Base-by-base conservation (phyloP, 2,113 vertebrate species). In the Apteryx mantelli region DNA sequence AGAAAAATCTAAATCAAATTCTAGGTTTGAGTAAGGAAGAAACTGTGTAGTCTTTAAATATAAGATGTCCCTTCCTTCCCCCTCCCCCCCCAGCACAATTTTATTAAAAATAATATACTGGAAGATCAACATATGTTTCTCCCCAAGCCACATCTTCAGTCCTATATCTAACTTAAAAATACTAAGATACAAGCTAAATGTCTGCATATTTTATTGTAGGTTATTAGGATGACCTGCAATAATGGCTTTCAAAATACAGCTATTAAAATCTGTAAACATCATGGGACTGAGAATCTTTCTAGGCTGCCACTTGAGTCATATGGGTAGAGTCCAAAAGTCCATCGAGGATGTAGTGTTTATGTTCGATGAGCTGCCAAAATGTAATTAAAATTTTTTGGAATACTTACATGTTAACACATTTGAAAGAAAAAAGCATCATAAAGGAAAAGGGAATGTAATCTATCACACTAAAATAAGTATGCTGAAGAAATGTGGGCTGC, bases 361-460 rank as follows among this genome's bases (percentile, higher is more conserved):
- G 61, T 96, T 82, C 1, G 0, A 91, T 82, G 66, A 93, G 42
- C 52, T 96, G 93, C 82, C 91, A 97, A 96, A 96, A 96, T 34
- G 50, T 88, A 97, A 97, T 95, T 96, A 93, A 81, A 60, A 30
- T 53, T 97, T 93, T 95, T 95, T 0, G 12, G 16, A 94, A 94
- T 89, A 92, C 69, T 86, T 94, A 53, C 34, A 63, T 75, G 63
- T 83, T 97, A 96, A 17, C 66, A 83, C 22, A 88, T 95, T 90
- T 88, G 73, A 82, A 87, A n/a, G 42, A 95, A 95, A 92, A 75
- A 74, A 86, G 4, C 22, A 75, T 68, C 52, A 73, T 91, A 93
- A 95, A 93, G n/a, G n/a, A 89, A 95, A 92, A 93, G 12, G 2
- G 66, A 89, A 95, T 81, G 60, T 36, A 79, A 95, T 97, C 88